Evolutionary conservation across 2,888 invertebrate species (phyloP), one percentile per base, ranked within the genome.

Genomic region (Eremobia ochroleuca): DNA sequence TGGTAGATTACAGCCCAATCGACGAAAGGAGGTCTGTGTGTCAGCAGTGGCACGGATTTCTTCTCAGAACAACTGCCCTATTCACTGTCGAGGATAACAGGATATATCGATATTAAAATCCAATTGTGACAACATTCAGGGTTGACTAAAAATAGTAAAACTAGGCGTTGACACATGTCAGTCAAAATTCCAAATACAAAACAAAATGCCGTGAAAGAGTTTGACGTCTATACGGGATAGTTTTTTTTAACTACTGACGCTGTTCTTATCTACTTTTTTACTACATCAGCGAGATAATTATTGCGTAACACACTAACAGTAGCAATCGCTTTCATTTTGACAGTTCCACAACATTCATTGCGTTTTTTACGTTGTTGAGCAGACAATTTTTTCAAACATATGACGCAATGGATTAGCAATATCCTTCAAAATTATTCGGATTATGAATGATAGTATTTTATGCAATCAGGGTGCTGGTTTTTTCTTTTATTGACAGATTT

Each of bases 121-220:
- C 58, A 58, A 18, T 5, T 49, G 9, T 34, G 21, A 21, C 28
- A 52, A 52, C 21, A 75, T 55, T 15, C 5, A 34, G 4, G 15
- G 52, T 55, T 18, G 18, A 13, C 28, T 43, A 43, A 18, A 76
- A 76, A 52, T 43, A 34, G 52, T 28, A 18, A 37, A 46, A 40
- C 43, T 34, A n/a, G 8, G 0, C 40, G 34, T 18, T 70, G 75
- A 62, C 49, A 62, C 49, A 25, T 31, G 15, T 15, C 2, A 18
- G 64, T 25, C 43, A 28, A 31, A 76, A 75, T 52, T 34, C 43
- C n/a, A n/a, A n/a, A n/a, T n/a, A n/a, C n/a, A n/a, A n/a, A n/a
- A n/a, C n/a, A n/a, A n/a, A n/a, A n/a, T 13, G 18, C 25, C 4
- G 13, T 25, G 1, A 76, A 28, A 64, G 4, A 3, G 13, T 65